Evolutionary conservation across 2,888 invertebrate genomes (phyloP).

Genomic region (Drosophila falleni): DNA sequence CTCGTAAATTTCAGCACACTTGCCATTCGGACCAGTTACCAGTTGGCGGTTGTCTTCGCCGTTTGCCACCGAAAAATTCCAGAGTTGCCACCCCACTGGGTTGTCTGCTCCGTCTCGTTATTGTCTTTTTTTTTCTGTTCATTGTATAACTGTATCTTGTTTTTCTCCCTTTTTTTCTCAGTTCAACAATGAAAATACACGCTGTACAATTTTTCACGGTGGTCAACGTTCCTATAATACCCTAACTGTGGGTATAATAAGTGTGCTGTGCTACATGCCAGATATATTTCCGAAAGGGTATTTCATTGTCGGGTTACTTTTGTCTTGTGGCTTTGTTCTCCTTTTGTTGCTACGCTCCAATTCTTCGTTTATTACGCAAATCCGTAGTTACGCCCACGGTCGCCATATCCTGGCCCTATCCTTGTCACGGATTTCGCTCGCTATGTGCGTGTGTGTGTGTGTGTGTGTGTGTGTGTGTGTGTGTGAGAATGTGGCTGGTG

Average conservation of each 20-base stretch:
- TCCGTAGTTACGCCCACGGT: conserved; percentile 57
- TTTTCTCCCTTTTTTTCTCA: conserved; percentile 25
- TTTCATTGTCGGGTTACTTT: neutral
- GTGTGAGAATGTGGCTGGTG: conserved; percentile 33
- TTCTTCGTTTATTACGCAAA: conserved; percentile 73
- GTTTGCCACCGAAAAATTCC: conserved; percentile 35
- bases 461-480: conserved; percentile 9
- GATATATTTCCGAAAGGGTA: conserved; percentile 17
- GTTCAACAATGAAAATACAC: conserved; percentile 61
- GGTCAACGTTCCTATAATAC: conserved; percentile 21
- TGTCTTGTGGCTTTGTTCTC: neutral
- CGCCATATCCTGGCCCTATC: conserved; percentile 26
- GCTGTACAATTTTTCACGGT: conserved; percentile 48
- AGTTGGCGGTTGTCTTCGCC: conserved; percentile 51
- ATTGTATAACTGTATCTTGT: conserved; percentile 41
- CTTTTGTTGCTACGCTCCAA: conserved; percentile 37
- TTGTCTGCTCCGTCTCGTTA: conserved; percentile 15
- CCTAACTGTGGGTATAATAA: neutral
- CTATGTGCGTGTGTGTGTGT: neutral
- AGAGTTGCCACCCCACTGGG: conserved; percentile 46
- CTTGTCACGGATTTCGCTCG: conserved; percentile 19
- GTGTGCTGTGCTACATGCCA: neutral
- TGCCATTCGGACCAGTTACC: conserved; percentile 43
- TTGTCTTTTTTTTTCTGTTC: conserved; percentile 23
- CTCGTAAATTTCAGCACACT: conserved; percentile 73